Percentiles rank a stretch among this genome's conserved stretches.
Conservation (phyloP, 2,888 invertebrate species). For the Rhogogaster chlorosoma region DNA sequence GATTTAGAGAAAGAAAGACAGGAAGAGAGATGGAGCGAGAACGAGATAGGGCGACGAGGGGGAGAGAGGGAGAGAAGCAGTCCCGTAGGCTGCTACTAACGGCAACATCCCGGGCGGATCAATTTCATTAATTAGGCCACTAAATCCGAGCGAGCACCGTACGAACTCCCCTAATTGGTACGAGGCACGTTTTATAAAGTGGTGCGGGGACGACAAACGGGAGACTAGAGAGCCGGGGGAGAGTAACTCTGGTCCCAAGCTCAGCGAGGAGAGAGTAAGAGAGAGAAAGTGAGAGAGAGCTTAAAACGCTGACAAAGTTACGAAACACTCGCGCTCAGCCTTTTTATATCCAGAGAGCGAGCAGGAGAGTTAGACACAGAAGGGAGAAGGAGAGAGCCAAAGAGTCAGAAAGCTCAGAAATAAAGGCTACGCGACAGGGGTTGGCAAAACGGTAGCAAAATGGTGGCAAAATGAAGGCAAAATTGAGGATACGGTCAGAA, state of each 20-base stretch:
- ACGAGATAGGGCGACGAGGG: too few species aligned
- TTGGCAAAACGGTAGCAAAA: slow-evolving; percentile 47
- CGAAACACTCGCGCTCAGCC: slow-evolving; percentile 70
- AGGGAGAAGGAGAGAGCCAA: slow-evolving; percentile 51
- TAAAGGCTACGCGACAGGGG: slow-evolving; percentile 43
- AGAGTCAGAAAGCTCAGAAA: slow-evolving; percentile 58
- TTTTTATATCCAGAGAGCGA: slow-evolving; percentile 63
- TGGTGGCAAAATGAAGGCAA: slow-evolving; percentile 45
- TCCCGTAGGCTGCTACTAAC: slow-evolving; percentile 59
- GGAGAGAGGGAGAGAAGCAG: slow-evolving; percentile 38
- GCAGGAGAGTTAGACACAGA: slow-evolving; percentile 52
- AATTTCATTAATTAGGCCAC: slow-evolving; percentile 75
- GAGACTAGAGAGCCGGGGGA: neutral
- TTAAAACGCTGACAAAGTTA: slow-evolving; percentile 75
- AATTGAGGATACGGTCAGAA: slow-evolving; percentile 55
- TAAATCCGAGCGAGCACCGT: slow-evolving; percentile 69
- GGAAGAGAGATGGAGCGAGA: neutral
- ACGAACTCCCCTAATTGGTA: slow-evolving; percentile 71
- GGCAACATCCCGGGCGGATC: slow-evolving; percentile 68
- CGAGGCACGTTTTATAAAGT: slow-evolving; percentile 68
- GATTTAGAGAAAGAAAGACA: slow-evolving; percentile 26
- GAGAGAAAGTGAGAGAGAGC: slow-evolving; percentile 58
- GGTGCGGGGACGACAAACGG: slow-evolving; percentile 52
- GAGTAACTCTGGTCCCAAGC: slow-evolving; percentile 46
- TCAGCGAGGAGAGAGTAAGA: slow-evolving; percentile 48